A percentile compares a stretch with the other conserved stretches of the same genome.
Evolutionary conservation across 2,888 invertebrate species (phyloP).

Genomic region (Lapara coniferarum): DNA sequence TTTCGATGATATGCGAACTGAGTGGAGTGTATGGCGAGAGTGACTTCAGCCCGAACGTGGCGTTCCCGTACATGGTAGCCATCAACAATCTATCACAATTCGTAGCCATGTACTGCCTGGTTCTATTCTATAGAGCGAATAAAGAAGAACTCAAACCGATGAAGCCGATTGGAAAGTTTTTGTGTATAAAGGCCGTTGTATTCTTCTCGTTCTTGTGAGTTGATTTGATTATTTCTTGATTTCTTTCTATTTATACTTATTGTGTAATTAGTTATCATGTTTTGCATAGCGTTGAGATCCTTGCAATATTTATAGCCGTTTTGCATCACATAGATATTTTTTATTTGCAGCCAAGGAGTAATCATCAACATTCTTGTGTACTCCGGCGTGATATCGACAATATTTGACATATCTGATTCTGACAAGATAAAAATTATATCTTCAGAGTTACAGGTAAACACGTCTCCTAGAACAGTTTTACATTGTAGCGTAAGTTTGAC

Average conservation of each 20-base stretch:
- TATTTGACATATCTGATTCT: conserved; percentile 87
- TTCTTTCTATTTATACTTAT: background rate
- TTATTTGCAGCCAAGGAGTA: conserved; percentile 91
- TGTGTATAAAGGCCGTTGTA: conserved; percentile 98
- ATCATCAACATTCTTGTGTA: conserved; percentile 94
- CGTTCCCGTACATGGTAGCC: conserved; percentile 95
- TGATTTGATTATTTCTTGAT: conserved; percentile 21
- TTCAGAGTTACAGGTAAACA: conserved; percentile 89
- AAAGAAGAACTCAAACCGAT: conserved; percentile 94
- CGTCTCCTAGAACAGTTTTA: background rate
- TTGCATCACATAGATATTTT: conserved; percentile 15
- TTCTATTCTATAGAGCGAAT: conserved; percentile 96
- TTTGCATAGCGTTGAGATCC: background rate
- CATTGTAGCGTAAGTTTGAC: background rate
- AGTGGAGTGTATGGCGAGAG: conserved; percentile 95
- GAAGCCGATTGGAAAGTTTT: conserved; percentile 97
- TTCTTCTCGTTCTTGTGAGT: conserved; percentile 99
- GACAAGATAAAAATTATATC: conserved; percentile 89
- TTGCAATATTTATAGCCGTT: no score
- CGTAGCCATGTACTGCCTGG: conserved; percentile 97
- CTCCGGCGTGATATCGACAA: conserved; percentile 90
- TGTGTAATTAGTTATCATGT: background rate
- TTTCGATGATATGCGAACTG: conserved; percentile 94
- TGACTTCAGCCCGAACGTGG: conserved; percentile 91
- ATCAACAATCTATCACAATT: conserved; percentile 97